Evolutionary conservation across 2,888 invertebrate species (phyloP).

Genomic region (Julus scandinavius): DNA sequence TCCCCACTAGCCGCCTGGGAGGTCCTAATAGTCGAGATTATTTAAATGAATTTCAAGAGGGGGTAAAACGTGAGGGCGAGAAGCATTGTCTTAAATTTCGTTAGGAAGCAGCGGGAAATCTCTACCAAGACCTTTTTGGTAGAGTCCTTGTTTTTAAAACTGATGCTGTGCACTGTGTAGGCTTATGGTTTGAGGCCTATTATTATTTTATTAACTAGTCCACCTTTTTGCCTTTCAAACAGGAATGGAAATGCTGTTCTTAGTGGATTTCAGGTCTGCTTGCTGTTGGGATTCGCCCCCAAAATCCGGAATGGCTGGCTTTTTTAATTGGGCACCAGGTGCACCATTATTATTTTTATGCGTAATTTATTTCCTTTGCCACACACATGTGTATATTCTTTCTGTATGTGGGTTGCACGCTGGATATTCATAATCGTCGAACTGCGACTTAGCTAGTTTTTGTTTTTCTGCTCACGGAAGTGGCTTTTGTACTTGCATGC

Average conservation of each 20-base stretch:
- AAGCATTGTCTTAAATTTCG: neutral
- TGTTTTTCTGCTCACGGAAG: neutral
- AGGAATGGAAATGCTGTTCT: neutral
- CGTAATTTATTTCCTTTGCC: neutral
- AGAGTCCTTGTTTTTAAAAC: neutral
- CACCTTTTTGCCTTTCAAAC: neutral
- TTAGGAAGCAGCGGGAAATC: conserved; percentile 13
- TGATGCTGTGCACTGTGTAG: neutral
- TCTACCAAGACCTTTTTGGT: neutral
- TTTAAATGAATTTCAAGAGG: neutral
- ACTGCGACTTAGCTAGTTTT: neutral
- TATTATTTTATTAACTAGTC: neutral
- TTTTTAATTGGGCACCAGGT: conserved; percentile 40
- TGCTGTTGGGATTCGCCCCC: neutral
- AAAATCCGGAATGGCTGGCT: neutral
- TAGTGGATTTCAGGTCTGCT: neutral
- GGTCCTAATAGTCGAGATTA: conserved; percentile 21
- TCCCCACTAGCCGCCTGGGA: conserved; percentile 33
- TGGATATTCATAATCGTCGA: neutral
- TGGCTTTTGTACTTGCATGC: neutral
- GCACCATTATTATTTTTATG: conserved; percentile 25
- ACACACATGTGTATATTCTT: neutral
- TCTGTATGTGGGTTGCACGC: neutral
- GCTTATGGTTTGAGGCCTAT: neutral
- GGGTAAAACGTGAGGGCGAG: neutral